A percentile compares a stretch with the other conserved stretches of the same genome.
Evolutionary conservation across 2,888 invertebrate genomes (phyloP).

Genomic region (Pseudoips prasinana): DNA sequence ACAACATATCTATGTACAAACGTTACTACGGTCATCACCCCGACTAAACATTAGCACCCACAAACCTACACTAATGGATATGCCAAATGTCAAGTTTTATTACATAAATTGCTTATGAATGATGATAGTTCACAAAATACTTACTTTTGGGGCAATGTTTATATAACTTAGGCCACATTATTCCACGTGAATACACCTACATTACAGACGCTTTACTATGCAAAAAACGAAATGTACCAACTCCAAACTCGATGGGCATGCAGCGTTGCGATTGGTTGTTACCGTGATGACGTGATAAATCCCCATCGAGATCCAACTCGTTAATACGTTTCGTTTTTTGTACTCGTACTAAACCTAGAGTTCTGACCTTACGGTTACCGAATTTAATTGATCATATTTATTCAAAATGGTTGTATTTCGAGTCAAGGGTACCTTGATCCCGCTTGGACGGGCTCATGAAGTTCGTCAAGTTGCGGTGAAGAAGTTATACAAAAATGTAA

Average conservation of each 20-base stretch:
- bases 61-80: slow-evolving; percentile 60
- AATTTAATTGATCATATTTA: slow-evolving; percentile 8
- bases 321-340: no score
- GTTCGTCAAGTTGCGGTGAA: slow-evolving; percentile 27
- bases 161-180: slow-evolving; percentile 41
- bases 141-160: slow-evolving; percentile 41
- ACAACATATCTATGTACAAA: slow-evolving; percentile 56
- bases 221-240: no score
- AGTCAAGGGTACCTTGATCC: slow-evolving; percentile 32
- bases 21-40: slow-evolving; percentile 41
- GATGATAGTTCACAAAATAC: slow-evolving; percentile 29
- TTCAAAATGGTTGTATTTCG: slow-evolving; percentile 17
- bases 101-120: slow-evolving; percentile 37
- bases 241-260: no score
- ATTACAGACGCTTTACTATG: no score
- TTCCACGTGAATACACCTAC: slow-evolving; percentile 6
- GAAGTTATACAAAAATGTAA: slow-evolving; percentile 16
- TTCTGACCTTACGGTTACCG: slow-evolving; percentile 10
- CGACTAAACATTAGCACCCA: slow-evolving; percentile 64
- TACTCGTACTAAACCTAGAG: no score
- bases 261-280: no score
- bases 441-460: slow-evolving; percentile 40
- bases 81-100: slow-evolving; percentile 46
- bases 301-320: no score
- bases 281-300: no score